Evolutionary conservation across 2,888 invertebrate species (phyloP), one percentile per base, ranked within the genome.

Genomic region (Drosophila mimetica): DNA sequence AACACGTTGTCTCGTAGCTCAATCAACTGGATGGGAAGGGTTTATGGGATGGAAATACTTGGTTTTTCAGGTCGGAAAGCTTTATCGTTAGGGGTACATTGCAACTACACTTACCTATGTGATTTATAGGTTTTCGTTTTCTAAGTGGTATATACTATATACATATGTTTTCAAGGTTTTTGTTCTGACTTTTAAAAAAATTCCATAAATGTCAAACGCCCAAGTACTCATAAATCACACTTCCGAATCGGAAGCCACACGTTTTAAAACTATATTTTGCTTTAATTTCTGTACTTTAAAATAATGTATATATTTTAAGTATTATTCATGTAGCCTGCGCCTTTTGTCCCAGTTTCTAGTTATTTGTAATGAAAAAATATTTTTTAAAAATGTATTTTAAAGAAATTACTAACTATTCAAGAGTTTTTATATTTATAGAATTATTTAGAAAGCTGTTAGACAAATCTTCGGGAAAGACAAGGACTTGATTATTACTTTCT

Each of bases 1-100:
- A 42, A 46, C 53, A 54, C 53, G 32, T 46, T 54, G 53, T 16
- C 51, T n/a, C 34, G n/a, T 16, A 22, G 22, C 25, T 14, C 9
- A 25, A 25, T 8, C 6, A 6, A 25, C 25, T 25, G 11, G 11
- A 32, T 54, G 46, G 36, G 25, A 55, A 36, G 52, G 52, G 55
- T 36, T 55, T 36, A 51, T 25, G 51, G 34, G 2, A n/a, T 51
- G 16, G 37, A 37, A 51, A 25, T 25, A 9, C 11, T 39, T 18
- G 11, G 11, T 39, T 8, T 36, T 36, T 36, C 8, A 18, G 18
- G 39, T 39, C 39, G 18, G 37, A 39, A 39, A 39, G 16, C 11
- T 36, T 36, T 18, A 18, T 30, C 11, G 11, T 11, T 14, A 2
- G 2, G 8, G 5, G 0, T 14, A 36, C 14, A 14, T 8, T 14